Evolutionary conservation across 2,888 invertebrate genomes (phyloP).

Genomic region (Bellardia pandia): DNA sequence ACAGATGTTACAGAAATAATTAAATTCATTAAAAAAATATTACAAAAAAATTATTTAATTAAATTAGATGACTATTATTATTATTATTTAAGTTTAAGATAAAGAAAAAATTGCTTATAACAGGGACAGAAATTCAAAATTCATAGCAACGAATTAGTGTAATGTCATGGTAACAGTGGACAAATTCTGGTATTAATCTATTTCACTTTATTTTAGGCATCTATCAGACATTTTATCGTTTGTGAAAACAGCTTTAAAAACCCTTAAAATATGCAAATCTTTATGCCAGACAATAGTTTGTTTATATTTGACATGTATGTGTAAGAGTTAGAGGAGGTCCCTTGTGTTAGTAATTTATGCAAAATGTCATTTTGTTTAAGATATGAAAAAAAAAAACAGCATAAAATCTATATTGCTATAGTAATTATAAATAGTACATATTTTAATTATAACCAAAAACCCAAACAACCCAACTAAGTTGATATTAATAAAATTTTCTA

Average conservation of each 20-base stretch:
- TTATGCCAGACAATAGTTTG: slow-evolving; percentile 1
- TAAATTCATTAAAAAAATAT: background rate
- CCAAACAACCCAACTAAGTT: no score
- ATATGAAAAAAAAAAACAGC: no score
- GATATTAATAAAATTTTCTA: no score
- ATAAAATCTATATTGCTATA: no score
- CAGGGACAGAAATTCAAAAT: slow-evolving; percentile 23
- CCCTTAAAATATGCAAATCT: slow-evolving; percentile 46
- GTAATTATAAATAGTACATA: no score
- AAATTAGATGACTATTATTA: slow-evolving; percentile 33
- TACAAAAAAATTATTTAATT: slow-evolving; percentile 4
- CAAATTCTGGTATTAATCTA: background rate
- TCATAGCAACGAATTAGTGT: slow-evolving; percentile 22
- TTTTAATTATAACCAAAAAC: no score
- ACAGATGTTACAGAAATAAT: slow-evolving; percentile 21
- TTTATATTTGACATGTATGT: background rate
- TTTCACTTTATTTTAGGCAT: background rate
- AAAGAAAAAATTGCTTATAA: background rate
- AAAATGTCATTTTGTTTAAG: no score
- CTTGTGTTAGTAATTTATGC: no score
- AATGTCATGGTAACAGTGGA: background rate
- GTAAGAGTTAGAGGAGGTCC: no score
- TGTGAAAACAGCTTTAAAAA: background rate
- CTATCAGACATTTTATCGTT: slow-evolving; percentile 4
- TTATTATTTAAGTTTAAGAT: background rate